Conservation (phyloP, 2,888 invertebrate genomes). For the Orthonevra nobilis region DNA sequence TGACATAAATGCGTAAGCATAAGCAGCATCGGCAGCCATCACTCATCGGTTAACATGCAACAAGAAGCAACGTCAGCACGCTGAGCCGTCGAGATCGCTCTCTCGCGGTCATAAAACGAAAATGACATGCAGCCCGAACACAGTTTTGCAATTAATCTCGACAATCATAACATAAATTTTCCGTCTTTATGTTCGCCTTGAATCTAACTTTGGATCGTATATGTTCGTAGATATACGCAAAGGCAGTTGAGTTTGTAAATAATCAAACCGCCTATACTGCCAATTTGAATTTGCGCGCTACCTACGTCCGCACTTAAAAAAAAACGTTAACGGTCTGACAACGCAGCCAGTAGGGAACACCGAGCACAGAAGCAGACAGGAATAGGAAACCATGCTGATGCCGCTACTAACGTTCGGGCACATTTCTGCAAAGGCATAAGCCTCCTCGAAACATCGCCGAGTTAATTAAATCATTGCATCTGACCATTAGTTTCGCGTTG, state of each 20-base stretch:
- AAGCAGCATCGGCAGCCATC: background rate
- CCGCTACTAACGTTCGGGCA: too few relatives aligned
- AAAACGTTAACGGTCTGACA: constrained; percentile 22
- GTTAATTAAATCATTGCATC: constrained; percentile 70
- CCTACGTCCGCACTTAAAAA: constrained; percentile 4
- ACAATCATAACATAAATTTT: constrained; percentile 68
- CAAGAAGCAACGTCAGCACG: too few relatives aligned
- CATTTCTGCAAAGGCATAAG: constrained; percentile 15
- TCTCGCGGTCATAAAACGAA: constrained; percentile 51
- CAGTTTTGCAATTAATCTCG: constrained; percentile 70
- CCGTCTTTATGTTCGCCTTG: constrained; percentile 60
- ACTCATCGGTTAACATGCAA: too few relatives aligned
- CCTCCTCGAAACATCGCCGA: background rate
- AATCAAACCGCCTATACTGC: constrained; percentile 32
- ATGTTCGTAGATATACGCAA: background rate
- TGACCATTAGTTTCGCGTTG: constrained; percentile 70
- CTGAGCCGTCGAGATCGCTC: too few relatives aligned
- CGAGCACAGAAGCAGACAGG: constrained; percentile 63
- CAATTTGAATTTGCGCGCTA: constrained; percentile 21
- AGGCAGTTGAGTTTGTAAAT: constrained; percentile 23
- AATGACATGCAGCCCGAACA: constrained; percentile 70
- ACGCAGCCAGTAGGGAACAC: constrained; percentile 55
- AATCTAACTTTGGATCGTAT: constrained; percentile 42
- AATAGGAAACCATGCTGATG: constrained; percentile 47
- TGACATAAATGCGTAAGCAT: constrained; percentile 39